A percentile compares a stretch with the other conserved stretches of the same genome.
Evolutionary conservation across 2,797 vertebrate species (phyloP).

Genomic region (Limnodromus scolopaceus): DNA sequence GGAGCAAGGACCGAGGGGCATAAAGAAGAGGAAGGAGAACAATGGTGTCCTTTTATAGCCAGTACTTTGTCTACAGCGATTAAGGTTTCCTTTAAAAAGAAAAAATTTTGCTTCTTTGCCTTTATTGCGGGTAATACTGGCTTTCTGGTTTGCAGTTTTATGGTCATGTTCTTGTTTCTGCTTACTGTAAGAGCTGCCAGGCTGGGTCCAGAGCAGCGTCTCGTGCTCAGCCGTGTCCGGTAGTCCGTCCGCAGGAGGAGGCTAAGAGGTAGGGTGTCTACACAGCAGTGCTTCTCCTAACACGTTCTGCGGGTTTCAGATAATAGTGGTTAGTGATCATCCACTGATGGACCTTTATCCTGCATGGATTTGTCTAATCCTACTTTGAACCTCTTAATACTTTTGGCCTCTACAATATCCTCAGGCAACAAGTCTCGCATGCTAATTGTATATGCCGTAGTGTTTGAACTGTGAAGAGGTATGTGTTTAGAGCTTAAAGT

Average conservation of each 20-base stretch:
- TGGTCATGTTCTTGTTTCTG: background rate
- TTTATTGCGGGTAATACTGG: background rate
- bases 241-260: background rate
- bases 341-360: constrained; percentile 42
- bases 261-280: background rate
- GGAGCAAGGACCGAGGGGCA: background rate
- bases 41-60: background rate
- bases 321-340: constrained; percentile 10
- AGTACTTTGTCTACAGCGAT: background rate
- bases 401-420: background rate
- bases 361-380: constrained; percentile 43
- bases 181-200: background rate
- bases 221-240: fast-evolving
- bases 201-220: background rate
- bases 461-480: background rate
- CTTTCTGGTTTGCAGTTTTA: background rate
- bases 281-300: background rate
- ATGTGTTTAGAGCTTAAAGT: background rate
- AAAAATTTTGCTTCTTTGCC: background rate
- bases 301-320: background rate
- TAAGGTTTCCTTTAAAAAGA: background rate
- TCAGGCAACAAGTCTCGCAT: background rate
- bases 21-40: background rate
- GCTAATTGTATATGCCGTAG: background rate
- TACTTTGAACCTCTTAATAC: constrained; percentile 43